Evolutionary conservation across 1,140 invertebrate genomes (phyloP), one percentile per base, ranked within the genome.

Genomic region (Tetramorium parvispinum): DNA sequence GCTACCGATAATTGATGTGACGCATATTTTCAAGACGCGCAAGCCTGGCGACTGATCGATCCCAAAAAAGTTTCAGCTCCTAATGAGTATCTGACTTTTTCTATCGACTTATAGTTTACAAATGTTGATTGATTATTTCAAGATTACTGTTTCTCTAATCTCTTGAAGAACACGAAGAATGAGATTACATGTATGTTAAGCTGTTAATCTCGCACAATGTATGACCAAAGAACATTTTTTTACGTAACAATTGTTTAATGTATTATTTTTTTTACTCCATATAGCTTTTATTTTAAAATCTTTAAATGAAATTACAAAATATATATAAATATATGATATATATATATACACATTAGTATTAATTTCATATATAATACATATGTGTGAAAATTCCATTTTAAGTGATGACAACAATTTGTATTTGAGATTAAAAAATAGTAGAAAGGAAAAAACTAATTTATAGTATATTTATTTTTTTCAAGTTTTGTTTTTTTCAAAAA

Each of bases 1-100:
- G 82, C 40, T 43, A 83, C 86, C 91, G 87, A 92, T 91, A 92
- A 92, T 89, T 89, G 79, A 87, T 86, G 59, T 63, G 91, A 89
- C 21, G 51, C 75, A 49, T 57, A 63, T 66, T 85, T 85, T 57
- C 32, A 43, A 55, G 40, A 21, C 6, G 21, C 6, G 37, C 32
- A 24, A 59, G 6, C 13, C 7, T 21, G 1, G 1, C 37, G 37
- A 57, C 8, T 21, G 77, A n/a, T 57, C 37, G 40, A 21, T 21
- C 24, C 0, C 8, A 43, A 55, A 53, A 53, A 57, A 18, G 21
- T 68, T 7, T 40, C 21, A 5, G 24, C n/a, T 49, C 2, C 5
- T 21, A 2, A 0, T 16, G 3, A 66, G 18, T 6, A 55, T 71
- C 37, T 2, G 11, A 65, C 13, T 18, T 53, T 66, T 61, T 66